Evolutionary conservation across 2,113 vertebrate genomes (phyloP).

Genomic region (Australoheros scitulus): DNA sequence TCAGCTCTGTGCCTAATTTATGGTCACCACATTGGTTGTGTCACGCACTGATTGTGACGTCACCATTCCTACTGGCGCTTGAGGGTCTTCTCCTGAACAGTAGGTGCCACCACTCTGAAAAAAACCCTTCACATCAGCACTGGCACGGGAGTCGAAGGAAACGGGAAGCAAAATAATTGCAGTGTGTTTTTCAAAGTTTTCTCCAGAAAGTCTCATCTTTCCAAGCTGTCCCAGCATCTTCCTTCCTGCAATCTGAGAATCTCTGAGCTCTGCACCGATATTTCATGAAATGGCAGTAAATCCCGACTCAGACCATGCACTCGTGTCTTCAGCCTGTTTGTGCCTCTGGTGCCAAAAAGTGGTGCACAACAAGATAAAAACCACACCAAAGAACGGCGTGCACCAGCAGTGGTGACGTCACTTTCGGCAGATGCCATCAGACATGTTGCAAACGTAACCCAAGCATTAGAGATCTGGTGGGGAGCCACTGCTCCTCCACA

Average conservation of each 20-base stretch:
- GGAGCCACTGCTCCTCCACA: too few relatives aligned
- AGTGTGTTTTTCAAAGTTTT: neutral
- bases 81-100: neutral
- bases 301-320: neutral
- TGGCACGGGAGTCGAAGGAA: too few relatives aligned
- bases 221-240: neutral
- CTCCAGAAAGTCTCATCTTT: neutral
- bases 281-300: neutral
- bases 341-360: too few relatives aligned
- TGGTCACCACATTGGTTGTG: neutral
- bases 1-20: neutral
- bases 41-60: accelerated
- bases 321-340: too few relatives aligned
- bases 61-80: accelerated
- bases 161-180: too few relatives aligned
- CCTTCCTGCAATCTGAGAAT: neutral
- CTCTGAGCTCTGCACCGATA: neutral
- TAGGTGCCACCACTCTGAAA: neutral
- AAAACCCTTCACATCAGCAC: neutral
- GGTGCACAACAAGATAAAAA: too few relatives aligned
- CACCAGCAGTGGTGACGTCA: too few relatives aligned
- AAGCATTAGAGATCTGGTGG: too few relatives aligned
- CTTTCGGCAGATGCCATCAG: too few relatives aligned
- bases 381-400: too few relatives aligned
- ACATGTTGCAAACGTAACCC: too few relatives aligned